Evolutionary conservation across 2,113 vertebrate genomes (phyloP).

Genomic region (Chionomys nivalis): DNA sequence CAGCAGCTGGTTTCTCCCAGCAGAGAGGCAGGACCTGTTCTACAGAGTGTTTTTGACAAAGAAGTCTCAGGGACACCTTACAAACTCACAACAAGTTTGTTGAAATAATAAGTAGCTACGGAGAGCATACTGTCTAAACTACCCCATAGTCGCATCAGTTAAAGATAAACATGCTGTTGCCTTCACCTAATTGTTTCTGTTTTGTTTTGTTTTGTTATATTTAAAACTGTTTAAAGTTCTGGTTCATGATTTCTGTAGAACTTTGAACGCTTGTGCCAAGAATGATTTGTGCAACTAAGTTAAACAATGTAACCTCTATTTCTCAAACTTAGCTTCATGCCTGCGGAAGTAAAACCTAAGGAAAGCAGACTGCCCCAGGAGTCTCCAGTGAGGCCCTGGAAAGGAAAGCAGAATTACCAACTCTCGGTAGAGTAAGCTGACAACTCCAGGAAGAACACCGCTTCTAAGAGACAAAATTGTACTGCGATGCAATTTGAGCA

Average conservation of each 20-base stretch:
- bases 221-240: conserved; percentile 51
- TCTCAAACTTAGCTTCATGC: conserved; percentile 38
- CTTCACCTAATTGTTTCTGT: conserved; percentile 51
- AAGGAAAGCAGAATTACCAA: not conserved
- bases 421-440: not conserved
- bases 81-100: not conserved
- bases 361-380: not conserved
- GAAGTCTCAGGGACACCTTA: not conserved
- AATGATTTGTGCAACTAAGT: conserved; percentile 7
- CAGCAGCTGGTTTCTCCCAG: not conserved
- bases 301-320: conserved; percentile 28
- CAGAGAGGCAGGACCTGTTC: conserved; percentile 7
- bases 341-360: not conserved
- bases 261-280: not conserved
- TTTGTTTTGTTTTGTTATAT: conserved; percentile 30
- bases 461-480: not conserved
- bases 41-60: conserved; percentile 16
- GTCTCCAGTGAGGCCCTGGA: not conserved
- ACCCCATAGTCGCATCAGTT: not conserved
- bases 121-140: conserved; percentile 10
- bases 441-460: not conserved
- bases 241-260: conserved; percentile 18
- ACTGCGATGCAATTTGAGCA: not conserved
- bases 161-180: conserved; percentile 23
- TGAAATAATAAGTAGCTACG: not conserved